A percentile compares a stretch with the other conserved stretches of the same genome.
Conservation (phyloP, 2,797 vertebrate species). For the Pyrrhura leucotis region DNA sequence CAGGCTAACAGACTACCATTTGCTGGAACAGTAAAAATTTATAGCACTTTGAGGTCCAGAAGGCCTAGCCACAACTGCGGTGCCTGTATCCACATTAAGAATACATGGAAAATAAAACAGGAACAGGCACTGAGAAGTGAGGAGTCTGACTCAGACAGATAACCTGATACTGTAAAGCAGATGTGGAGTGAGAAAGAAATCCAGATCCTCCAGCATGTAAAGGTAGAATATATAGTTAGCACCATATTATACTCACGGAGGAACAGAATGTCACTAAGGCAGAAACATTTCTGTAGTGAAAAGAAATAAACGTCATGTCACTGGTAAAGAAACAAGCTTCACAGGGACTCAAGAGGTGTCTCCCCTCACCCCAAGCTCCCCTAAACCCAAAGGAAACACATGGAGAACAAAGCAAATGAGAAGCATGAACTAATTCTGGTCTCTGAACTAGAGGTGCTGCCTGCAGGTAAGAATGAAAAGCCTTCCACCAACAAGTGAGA, state of each 20-base stretch:
- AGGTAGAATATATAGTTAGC: neutral
- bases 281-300: neutral
- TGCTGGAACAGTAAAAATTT: slow-evolving; percentile 14
- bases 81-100: neutral
- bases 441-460: neutral
- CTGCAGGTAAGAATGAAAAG: neutral
- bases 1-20: neutral
- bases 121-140: neutral
- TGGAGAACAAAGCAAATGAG: neutral
- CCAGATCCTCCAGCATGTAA: neutral
- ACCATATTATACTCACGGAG: neutral
- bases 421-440: neutral
- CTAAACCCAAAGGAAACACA: neutral
- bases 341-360: neutral
- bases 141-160: slow-evolving; percentile 4
- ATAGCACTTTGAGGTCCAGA: neutral
- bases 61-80: slow-evolving; percentile 11
- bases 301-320: neutral
- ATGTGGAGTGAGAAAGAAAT: slow-evolving; percentile 23
- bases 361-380: neutral
- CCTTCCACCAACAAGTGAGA: neutral
- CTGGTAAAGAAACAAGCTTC: neutral
- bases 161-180: slow-evolving; percentile 21
- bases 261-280: neutral
- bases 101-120: neutral